Base-by-base conservation (phyloP, 1,140 invertebrate genomes). In the Ceratosolen fusciceps region DNA sequence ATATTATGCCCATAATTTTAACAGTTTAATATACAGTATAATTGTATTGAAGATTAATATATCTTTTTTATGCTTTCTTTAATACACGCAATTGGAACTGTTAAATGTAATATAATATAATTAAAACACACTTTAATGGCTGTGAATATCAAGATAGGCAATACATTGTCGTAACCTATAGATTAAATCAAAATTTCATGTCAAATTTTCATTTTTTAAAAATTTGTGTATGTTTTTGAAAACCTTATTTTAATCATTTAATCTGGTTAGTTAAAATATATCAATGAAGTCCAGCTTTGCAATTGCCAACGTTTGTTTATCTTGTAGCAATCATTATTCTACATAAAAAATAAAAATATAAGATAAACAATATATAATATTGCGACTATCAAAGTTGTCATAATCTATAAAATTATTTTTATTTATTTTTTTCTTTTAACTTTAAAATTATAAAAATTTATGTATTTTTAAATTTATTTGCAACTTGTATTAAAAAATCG, bases 121-220 rank as follows among this genome's bases (percentile, higher is more conserved):
- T n/a, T n/a, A n/a, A n/a, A n/a, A n/a, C n/a, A 80, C 54, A 47
- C 65, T 74, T 14, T 47, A 43, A 54, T 52, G 79, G 73, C 77
- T 60, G 67, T 74, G 77, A 81, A 71, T 81, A 78, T 49, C 47
- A 71, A 77, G 47, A 78, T 72, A 84, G 79, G 68, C 78, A 83
- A 83, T 81, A 84, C 82, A 85, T 82, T 74, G 81, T 85, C 82
- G 56, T 79, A 82, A 84, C 80, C 84, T 76, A 83, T 81, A 85
- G 82, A 84, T 86, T 86, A 86, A 84, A 80, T 83, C 83, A 83
- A 83, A 84, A 80, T 29, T 83, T 72, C 56, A 24, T 24, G 14
- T 43, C 43, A 31, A 5, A 34, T 67, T 21, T 54, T 79, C 16
- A 62, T 24, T 19, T 39, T 10, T 47, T 75, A 49, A 34, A n/a